Evolutionary conservation across 1,140 invertebrate genomes (phyloP), one percentile per base, ranked within the genome.

Genomic region (Drosophila chauvacae): DNA sequence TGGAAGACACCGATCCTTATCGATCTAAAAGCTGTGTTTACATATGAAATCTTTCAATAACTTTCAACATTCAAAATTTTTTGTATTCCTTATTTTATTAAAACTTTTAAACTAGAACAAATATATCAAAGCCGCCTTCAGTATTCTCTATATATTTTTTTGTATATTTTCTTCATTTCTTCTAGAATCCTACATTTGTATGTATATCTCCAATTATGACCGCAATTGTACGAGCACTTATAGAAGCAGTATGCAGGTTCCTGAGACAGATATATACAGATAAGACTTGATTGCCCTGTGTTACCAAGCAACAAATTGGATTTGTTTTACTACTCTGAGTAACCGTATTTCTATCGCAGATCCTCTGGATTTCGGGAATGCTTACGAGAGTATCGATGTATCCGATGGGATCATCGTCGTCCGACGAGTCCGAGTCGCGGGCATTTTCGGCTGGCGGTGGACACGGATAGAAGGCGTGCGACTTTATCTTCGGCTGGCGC

Each of bases 391-490:
- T 94, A 63, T 94, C 94, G 72, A 94, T 93, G 84, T 94, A 94
- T 88, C 94, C 94, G 77, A 95, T 94, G 39, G 94, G 94, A 91
- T 94, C 70, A 90, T 93, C 91, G 20, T 90, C 81, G 75, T 93
- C 93, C 13, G 81, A 91, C 50, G 86, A 84, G 79, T 93, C 84
- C 9, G 88, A 94, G 64, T 94, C 94, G 30, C 93, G 93, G 39
- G 95, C 94, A 71, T 93, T 82, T 23, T 93, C 93, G 44, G 94
- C 94, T 6, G 94, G 93, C 28, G 95, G 94, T 56, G 95, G 95
- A 82, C 94, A 95, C 14, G 95, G 95, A 92, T 95, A 95, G 91
- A 95, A 95, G 16, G 94, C 93, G 92, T 95, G 94, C 16, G 94
- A 93, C 13, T 94, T 93, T 81, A 92, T 69, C 61, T 92, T 92